Evolutionary conservation across 64 coral and sea anemone genomes (phyloP).

Genomic region (Montipora foliosa): DNA sequence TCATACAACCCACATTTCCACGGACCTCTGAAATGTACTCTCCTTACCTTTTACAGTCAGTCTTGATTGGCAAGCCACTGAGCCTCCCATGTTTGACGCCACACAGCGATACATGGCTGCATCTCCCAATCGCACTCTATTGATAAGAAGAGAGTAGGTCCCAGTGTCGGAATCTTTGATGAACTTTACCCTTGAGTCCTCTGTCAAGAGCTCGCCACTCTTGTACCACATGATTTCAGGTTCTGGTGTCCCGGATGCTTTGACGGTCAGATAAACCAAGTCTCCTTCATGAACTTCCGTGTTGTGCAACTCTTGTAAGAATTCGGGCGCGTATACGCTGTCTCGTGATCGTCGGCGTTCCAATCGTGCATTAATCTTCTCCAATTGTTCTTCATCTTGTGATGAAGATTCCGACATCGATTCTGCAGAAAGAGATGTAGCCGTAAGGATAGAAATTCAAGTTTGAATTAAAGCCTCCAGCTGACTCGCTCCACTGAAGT

Average conservation of each 20-base stretch:
- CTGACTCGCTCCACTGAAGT: neutral
- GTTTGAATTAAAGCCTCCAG: neutral
- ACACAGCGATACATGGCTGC: constrained; percentile 79
- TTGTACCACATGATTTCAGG: constrained; percentile 93
- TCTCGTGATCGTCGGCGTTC: constrained; percentile 78
- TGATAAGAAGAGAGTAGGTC: constrained; percentile 80
- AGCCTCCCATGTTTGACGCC: constrained; percentile 80
- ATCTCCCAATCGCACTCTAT: constrained; percentile 66
- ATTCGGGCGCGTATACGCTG: constrained; percentile 58
- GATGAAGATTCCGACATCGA: constrained; percentile 44
- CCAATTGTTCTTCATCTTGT: constrained; percentile 42
- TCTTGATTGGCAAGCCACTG: constrained; percentile 77
- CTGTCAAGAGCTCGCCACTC: constrained; percentile 73
- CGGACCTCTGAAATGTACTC: neutral
- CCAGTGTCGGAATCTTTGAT: constrained; percentile 75
- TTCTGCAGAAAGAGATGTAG: neutral
- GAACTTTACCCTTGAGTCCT: constrained; percentile 81
- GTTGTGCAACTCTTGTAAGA: constrained; percentile 88
- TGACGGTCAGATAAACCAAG: constrained; percentile 80
- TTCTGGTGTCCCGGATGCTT: constrained; percentile 79
- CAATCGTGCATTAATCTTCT: constrained; percentile 36
- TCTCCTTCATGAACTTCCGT: constrained; percentile 79
- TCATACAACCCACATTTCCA: no score
- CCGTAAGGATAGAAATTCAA: neutral
- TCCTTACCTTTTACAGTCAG: constrained; percentile 85